A percentile compares a stretch with the other conserved stretches of the same genome.
Conservation (phyloP, 2,113 vertebrate genomes). For the Lathamus discolor region DNA sequence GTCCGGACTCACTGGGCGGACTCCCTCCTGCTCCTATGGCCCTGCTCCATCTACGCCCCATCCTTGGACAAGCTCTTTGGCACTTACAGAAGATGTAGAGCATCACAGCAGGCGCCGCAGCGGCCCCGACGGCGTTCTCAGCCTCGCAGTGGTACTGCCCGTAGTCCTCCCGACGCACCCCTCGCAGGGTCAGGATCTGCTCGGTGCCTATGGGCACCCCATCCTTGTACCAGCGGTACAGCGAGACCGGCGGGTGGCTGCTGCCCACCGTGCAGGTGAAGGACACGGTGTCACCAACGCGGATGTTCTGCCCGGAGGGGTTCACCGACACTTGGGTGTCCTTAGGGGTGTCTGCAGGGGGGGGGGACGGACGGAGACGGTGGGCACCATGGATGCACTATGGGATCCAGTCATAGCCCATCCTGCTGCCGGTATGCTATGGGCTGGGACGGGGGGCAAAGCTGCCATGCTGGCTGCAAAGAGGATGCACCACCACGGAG, state of each 20-base stretch:
- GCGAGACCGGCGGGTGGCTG: slow-evolving; percentile 48
- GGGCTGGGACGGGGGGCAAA: not conserved
- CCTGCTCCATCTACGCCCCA: rapidly evolving
- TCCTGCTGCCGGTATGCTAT: not conserved
- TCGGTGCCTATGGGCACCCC: not conserved
- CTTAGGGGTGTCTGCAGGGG: slow-evolving; percentile 66
- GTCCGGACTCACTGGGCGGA: no score
- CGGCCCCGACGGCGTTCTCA: slow-evolving; percentile 16
- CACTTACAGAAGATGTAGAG: slow-evolving; percentile 75
- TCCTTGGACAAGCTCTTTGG: rapidly evolving
- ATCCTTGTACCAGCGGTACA: slow-evolving; percentile 64
- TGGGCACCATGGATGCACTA: not conserved
- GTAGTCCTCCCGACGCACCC: not conserved
- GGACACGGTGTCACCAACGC: slow-evolving; percentile 30
- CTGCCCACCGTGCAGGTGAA: slow-evolving; percentile 66
- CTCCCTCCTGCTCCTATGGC: not conserved
- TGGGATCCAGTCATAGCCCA: rapidly evolving
- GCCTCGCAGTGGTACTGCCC: slow-evolving; percentile 69
- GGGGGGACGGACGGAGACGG: not conserved
- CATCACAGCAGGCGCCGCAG: not conserved
- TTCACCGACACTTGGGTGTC: not conserved
- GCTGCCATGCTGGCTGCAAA: rapidly evolving
- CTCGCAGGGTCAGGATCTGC: not conserved
- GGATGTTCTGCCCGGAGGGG: slow-evolving; percentile 51
- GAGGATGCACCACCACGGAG: not conserved